Evolutionary conservation across 1,140 invertebrate species (phyloP), one percentile per base, ranked within the genome.

Genomic region (Polyergus mexicanus): DNA sequence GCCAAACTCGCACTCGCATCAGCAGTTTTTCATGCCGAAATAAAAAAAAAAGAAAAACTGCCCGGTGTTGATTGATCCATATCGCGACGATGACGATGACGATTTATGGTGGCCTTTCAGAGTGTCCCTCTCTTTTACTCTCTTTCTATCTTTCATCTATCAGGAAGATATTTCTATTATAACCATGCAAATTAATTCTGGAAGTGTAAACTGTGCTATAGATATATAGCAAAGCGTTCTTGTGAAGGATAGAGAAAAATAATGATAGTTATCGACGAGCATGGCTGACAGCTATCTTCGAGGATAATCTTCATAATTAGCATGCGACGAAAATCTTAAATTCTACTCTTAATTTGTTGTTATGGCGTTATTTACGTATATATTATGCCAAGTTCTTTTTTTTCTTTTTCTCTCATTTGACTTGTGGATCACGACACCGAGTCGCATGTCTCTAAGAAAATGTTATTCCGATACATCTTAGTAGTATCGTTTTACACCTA

Each of bases 21-120:
- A 96, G 80, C 95, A 96, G 84, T 96, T 95, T 86, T 96, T 96
- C 90, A 95, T 96, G 92, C 95, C 95, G 81, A 96, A 96, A 90
- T 96, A 94, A 94, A 88, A 63, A 51, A 51, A 6, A 51, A 19
- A 51, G 47, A 19, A 51, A 51, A 51, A 13, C 47, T 83, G 51
- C 32, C 41, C 22, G 86, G 74, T 74, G 58, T 72, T 62, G 58
- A 74, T 72, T 68, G 58, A 58, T 69, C 5, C 56, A 83, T 83
- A 71, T 90, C 85, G 84, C 66, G 38, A 75, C n/a, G 60, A 38
- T 35, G 66, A 84, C 65, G 63, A 75, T 60, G 71, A 87, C 77
- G 66, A 88, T 56, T 76, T 71, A 89, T 66, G 88, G 88, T 89
- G 88, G 88, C 88, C 88, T 89, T 89, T 89, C 47, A 71, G 75